These are phyloP conservation scores for Limnephilus rhombicus DNA, from an alignment of 2,888 invertebrate genomes.

Conservation along the genomic window DNA sequence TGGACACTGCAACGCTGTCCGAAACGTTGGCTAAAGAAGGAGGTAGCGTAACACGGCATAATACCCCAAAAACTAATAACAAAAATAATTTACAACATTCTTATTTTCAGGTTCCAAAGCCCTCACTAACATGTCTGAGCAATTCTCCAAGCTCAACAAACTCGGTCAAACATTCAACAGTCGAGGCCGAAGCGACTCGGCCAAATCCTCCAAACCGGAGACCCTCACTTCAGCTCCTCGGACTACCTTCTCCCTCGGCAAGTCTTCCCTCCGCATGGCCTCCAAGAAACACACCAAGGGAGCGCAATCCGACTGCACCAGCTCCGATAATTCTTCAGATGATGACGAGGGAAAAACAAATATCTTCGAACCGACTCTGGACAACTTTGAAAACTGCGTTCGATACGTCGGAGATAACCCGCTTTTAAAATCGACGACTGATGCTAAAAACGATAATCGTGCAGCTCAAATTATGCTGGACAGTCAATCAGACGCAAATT, in stretches of 20 bases:
- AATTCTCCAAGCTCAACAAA: conserved; percentile 90
- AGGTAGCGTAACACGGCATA: too few relatives aligned
- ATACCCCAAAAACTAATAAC: too few relatives aligned
- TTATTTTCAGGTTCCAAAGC: conserved; percentile 87
- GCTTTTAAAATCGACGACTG: conserved; percentile 68
- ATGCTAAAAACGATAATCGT: conserved; percentile 72
- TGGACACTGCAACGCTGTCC: too few relatives aligned
- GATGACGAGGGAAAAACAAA: conserved; percentile 76
- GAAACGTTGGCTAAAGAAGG: too few relatives aligned
- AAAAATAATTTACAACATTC: neutral
- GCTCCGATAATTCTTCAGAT: conserved; percentile 77
- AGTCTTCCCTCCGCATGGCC: conserved; percentile 72
- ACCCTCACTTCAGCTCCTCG: conserved; percentile 71
- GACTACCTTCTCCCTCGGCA: conserved; percentile 77
- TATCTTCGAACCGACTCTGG: conserved; percentile 76
- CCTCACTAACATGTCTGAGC: conserved; percentile 90
- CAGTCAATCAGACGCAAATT: conserved; percentile 70
- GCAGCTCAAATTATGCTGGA: conserved; percentile 7
- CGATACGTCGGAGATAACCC: conserved; percentile 74
- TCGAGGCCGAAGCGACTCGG: conserved; percentile 75
- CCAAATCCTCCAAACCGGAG: conserved; percentile 74
- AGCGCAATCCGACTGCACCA: conserved; percentile 81
- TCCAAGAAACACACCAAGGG: conserved; percentile 81
- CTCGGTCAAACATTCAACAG: conserved; percentile 82
- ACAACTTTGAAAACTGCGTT: conserved; percentile 76